Base-by-base conservation (phyloP, 2,113 vertebrate species). In the Gymnarchus niloticus region DNA sequence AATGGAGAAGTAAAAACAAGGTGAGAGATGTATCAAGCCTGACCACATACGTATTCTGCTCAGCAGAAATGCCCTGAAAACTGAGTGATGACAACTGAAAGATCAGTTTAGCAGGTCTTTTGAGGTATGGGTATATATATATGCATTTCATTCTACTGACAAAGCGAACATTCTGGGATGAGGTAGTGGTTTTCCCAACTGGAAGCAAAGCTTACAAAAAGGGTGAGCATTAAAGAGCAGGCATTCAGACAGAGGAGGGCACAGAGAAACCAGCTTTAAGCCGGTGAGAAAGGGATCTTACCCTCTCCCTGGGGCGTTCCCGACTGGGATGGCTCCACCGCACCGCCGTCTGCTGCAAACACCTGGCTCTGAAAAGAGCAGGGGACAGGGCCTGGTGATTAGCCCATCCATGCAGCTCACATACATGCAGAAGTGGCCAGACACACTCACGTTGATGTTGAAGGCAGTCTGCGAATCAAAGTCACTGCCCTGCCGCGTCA, bases 241-340 rank as follows among this genome's bases (percentile, higher is more conserved):
- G 10, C 25, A 52, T 41, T 9, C n/a, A n/a, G 10, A 14, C 5
- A 37, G 37, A 59, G 83, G 37, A 4, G 48, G 17, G 87, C 86
- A 48, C 56, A 14, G n/a, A 25, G 14, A 44, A 65, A 14, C 33
- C 37, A 37, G 37, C 14, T 69, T 2, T 37, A 33, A 69, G 37
- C 2, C 17, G 9, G 3, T n/a, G 44, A 78, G 14, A 14, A 6
- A 78, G 44, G 41, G 4, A 9, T 1, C 56, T 93, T 90, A 97
- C 97, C 96, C 89, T 98, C 97, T 90, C 95, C 97, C 92, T 98
- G 97, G 54, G 97, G 94, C 8, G 96, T 95, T 41, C 95, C 97
- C 88, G 97, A 94, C 86, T 96, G 94, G 3, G 96, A 95, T 14
- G 95, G 94, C 86, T 98, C 97, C 23, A 95, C 90, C 23, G 96